A percentile compares a stretch with the other conserved stretches of the same genome.
Evolutionary conservation across 1,140 invertebrate genomes (phyloP).

Genomic region (Asobara japonica): DNA sequence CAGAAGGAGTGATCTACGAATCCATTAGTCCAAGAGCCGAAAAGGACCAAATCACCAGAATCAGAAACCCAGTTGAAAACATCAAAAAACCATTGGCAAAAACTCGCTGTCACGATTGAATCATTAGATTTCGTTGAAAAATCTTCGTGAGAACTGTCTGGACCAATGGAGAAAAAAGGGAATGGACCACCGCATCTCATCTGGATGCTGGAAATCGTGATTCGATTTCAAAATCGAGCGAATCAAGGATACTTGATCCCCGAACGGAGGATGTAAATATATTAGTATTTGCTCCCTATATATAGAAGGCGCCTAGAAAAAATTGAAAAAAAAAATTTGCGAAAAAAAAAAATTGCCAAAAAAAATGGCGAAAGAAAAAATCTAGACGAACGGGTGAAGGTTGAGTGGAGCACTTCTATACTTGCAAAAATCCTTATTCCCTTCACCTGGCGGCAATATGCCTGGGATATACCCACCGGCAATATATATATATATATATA

Average conservation of each 20-base stretch:
- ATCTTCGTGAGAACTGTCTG: not conserved
- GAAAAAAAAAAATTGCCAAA: not conserved
- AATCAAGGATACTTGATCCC: too few species aligned
- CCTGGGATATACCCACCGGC: too few species aligned
- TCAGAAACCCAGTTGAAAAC: not conserved
- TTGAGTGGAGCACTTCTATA: not conserved
- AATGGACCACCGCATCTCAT: too few species aligned
- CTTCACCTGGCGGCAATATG: constrained; percentile 21
- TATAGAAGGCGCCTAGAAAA: too few species aligned
- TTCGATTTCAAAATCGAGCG: too few species aligned
- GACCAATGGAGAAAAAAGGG: too few species aligned
- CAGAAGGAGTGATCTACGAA: not conserved
- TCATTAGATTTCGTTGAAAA: not conserved
- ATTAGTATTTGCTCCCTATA: too few species aligned
- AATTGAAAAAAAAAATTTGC: too few species aligned
- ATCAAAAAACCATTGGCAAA: not conserved
- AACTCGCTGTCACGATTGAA: constrained; percentile 21
- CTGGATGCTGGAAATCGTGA: too few species aligned
- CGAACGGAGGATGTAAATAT: too few species aligned
- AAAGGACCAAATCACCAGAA: not conserved
- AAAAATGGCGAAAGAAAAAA: constrained; percentile 24
- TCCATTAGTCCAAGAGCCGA: not conserved
- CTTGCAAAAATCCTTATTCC: constrained; percentile 15
- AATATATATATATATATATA: constrained; percentile 11
- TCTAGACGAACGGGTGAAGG: not conserved